Evolutionary conservation across 1,140 invertebrate genomes (phyloP).

Genomic region (Helicoverpa zea): DNA sequence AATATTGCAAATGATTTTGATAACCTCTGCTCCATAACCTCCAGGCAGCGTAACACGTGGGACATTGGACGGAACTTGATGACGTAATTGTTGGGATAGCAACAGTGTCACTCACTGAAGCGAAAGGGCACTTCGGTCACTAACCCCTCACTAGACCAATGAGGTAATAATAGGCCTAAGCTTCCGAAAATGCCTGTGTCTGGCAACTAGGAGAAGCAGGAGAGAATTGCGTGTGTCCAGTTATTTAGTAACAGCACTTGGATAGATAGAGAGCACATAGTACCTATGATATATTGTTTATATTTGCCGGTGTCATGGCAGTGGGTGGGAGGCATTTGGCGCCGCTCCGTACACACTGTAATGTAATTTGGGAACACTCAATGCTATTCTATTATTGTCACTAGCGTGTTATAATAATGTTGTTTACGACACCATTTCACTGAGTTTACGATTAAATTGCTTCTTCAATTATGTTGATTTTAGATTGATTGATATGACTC

Average conservation of each 20-base stretch:
- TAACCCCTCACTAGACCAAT: background rate
- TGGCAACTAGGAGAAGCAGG: background rate
- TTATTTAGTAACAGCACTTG: too few relatives aligned
- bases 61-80: background rate
- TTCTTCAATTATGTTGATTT: conserved; percentile 24
- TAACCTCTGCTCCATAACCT: too few relatives aligned
- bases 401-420: conserved; percentile 51
- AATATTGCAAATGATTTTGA: background rate
- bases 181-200: background rate
- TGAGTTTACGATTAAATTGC: conserved; percentile 42
- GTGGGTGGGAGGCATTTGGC: conserved; percentile 47
- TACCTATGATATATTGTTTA: conserved; percentile 43
- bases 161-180: background rate
- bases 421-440: conserved; percentile 56
- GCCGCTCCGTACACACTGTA: conserved; percentile 43
- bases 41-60: too few relatives aligned
- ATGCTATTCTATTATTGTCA: conserved; percentile 65
- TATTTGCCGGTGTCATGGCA: conserved; percentile 42
- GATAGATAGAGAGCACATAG: background rate
- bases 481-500: conserved; percentile 12
- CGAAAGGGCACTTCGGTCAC: conserved; percentile 22
- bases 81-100: conserved; percentile 23
- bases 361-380: conserved; percentile 58
- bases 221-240: background rate
- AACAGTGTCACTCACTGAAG: conserved; percentile 24